Evolutionary conservation across 2,113 vertebrate genomes (phyloP).

Genomic region (Pterocles gutturalis): DNA sequence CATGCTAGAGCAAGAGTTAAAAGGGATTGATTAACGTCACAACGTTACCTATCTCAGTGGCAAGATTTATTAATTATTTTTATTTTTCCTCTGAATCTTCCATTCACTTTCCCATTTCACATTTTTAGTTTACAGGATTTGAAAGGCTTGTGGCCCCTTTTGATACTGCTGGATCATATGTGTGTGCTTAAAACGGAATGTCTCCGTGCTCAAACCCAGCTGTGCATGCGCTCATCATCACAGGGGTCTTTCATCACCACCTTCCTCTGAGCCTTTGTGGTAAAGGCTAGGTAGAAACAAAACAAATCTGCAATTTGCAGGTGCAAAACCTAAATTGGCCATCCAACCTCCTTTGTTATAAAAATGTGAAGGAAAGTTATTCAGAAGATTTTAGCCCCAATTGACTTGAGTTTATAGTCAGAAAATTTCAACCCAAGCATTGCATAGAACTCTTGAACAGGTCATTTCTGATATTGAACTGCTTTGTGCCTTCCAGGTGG

Average conservation of each 20-base stretch:
- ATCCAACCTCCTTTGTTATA: neutral
- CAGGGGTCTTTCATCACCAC: neutral
- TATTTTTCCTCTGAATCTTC: neutral
- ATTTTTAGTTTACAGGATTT: neutral
- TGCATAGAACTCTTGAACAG: neutral
- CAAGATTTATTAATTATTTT: neutral
- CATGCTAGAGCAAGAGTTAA: neutral
- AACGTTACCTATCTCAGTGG: neutral
- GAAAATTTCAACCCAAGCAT: neutral
- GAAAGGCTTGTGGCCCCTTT: neutral
- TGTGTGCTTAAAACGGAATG: neutral
- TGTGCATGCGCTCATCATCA: too few relatives aligned
- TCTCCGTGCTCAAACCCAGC: neutral
- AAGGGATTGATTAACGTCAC: neutral
- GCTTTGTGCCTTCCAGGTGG: neutral
- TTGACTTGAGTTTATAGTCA: neutral
- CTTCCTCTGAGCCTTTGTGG: neutral
- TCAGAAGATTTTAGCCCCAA: neutral
- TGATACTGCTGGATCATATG: neutral
- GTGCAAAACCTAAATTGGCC: neutral
- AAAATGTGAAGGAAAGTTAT: neutral
- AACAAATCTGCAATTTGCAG: neutral
- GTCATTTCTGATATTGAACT: neutral
- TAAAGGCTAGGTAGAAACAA: neutral
- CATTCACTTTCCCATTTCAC: neutral